Conservation (phyloP, 2,888 invertebrate species). For the Parasteatoda lunata region DNA sequence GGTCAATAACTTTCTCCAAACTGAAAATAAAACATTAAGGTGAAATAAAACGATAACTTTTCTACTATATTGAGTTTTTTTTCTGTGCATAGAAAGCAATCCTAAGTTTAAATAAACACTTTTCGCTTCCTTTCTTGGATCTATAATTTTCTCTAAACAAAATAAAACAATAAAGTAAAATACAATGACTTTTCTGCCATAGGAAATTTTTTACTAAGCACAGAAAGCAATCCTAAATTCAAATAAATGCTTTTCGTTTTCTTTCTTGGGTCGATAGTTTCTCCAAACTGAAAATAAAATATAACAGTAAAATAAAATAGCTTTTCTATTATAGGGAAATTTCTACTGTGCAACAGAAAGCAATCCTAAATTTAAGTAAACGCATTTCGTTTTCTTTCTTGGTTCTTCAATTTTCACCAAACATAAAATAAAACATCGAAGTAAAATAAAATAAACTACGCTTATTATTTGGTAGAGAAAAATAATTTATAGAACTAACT, state of each 20-base stretch:
- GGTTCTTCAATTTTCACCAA: too few relatives aligned
- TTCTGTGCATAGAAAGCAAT: slow-evolving; percentile 74
- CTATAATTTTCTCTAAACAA: slow-evolving; percentile 55
- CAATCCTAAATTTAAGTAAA: too few relatives aligned
- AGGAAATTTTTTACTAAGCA: slow-evolving; percentile 73
- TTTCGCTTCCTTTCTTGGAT: slow-evolving; percentile 68
- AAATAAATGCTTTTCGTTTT: slow-evolving; percentile 72
- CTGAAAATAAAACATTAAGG: too few relatives aligned
- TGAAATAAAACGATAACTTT: too few relatives aligned
- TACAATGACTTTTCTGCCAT: slow-evolving; percentile 13
- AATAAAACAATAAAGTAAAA: background rate
- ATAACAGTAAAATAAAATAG: too few relatives aligned
- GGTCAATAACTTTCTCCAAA: too few relatives aligned
- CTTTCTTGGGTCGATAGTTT: slow-evolving; percentile 53
- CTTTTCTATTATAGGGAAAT: too few relatives aligned
- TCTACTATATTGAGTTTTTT: slow-evolving; percentile 70
- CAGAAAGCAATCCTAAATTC: slow-evolving; percentile 74
- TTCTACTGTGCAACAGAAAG: too few relatives aligned
- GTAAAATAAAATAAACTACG: background rate
- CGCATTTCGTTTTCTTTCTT: too few relatives aligned
- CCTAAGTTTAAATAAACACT: slow-evolving; percentile 74
- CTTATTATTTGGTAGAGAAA: background rate
- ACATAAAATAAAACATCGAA: slow-evolving; percentile 1
- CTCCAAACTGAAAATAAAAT: slow-evolving; percentile 30
- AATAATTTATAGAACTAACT: background rate